Evolutionary conservation across 2,797 vertebrate genomes (phyloP), one percentile per base, ranked within the genome.

Genomic region (Myotis daubentonii): DNA sequence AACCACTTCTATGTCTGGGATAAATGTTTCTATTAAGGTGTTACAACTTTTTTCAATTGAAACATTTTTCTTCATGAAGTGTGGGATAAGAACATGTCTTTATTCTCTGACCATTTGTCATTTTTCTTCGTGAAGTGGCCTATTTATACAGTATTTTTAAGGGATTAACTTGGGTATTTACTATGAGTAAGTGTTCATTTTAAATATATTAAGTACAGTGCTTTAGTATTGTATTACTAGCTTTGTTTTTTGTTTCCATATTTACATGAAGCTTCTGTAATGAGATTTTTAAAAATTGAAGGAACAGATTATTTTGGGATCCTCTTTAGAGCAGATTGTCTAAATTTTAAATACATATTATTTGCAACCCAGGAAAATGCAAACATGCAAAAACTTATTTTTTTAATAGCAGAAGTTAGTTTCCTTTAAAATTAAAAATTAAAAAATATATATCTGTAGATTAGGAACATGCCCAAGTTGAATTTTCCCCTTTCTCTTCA

Each of bases 191-290:
- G 44, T 78, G 8, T 79, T 88, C n/a, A 87, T 0, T 84, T 94
- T 92, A 94, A 94, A 72, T 87, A 53, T 75, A 85, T 93, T 12
- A 90, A 49, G 25, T 70, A 79, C 57, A 66, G 9, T 66, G 30
- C 44, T 81, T 92, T 95, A 82, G 74, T 74, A 28, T 57, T 93
- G 28, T 81, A 80, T 81, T 89, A 68, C 25, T 68, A 76, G 47
- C 28, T 95, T 95, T 90, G 47, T 68, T 66, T 89, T 93, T 90
- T 89, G 76, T 72, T 87, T 95, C 9, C 75, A 28, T 94, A 47
- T 71, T 91, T 93, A 33, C 6, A 80, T 83, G 57, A 76, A 81
- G 53, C 62, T 88, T 87, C 70, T 44, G 70, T 51, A 36, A n/a
- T 89, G 62, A 95, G 11, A 51, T 71, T 93, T 80, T 81, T 44